Percentiles rank a stretch among this genome's conserved stretches.
These are phyloP conservation scores for Leptinotarsa lineolata DNA, from an alignment of 1,140 invertebrate genomes.

Conservation along the genomic window DNA sequence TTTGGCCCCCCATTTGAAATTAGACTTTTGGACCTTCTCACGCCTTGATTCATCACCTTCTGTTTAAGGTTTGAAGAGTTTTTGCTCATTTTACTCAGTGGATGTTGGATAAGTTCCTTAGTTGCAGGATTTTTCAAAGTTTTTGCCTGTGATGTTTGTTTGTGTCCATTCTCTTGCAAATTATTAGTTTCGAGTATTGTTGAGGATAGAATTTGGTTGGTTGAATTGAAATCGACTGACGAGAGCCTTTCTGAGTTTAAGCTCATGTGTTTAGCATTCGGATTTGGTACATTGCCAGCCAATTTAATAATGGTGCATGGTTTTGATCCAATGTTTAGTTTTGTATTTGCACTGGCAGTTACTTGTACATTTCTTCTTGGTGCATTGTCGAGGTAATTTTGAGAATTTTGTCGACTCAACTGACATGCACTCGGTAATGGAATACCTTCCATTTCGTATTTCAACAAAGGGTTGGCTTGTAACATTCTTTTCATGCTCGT, in stretches of 20 bases:
- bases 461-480: slow-evolving; percentile 48
- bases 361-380: not conserved
- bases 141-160: too few species aligned
- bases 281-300: slow-evolving; percentile 9
- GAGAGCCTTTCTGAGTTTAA: not conserved
- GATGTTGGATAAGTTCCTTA: too few species aligned
- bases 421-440: not conserved
- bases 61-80: too few species aligned
- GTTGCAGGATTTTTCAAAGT: too few species aligned
- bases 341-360: slow-evolving; percentile 7
- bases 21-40: not conserved
- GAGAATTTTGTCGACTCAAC: not conserved
- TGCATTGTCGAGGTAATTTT: too few species aligned
- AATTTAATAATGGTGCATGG: slow-evolving; percentile 10
- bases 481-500: slow-evolving; percentile 44
- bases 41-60: too few species aligned
- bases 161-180: too few species aligned
- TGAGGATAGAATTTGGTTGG: slow-evolving; percentile 5
- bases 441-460: slow-evolving; percentile 34
- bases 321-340: slow-evolving; percentile 16
- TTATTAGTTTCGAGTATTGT: slow-evolving; percentile 1
- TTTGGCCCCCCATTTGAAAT: not conserved
- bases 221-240: not conserved
- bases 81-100: too few species aligned
- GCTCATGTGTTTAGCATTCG: slow-evolving; percentile 11